Evolutionary conservation across 2,797 vertebrate genomes (phyloP).

Genomic region (Galaxias olidus): DNA sequence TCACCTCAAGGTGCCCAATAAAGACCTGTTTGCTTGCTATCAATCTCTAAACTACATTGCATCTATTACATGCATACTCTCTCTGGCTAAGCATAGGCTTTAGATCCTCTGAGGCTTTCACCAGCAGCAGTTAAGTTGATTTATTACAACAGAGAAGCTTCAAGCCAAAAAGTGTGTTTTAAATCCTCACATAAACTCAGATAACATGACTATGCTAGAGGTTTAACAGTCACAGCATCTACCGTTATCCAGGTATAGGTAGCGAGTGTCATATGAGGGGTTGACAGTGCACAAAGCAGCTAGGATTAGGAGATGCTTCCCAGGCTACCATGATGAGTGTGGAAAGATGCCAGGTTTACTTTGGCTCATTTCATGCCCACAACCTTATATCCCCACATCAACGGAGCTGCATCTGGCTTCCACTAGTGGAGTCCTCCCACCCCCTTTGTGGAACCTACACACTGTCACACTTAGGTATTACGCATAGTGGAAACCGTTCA

Average conservation of each 20-base stretch:
- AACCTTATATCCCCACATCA: constrained; percentile 61
- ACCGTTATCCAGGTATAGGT: not conserved
- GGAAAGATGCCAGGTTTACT: constrained; percentile 67
- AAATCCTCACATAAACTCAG: not conserved
- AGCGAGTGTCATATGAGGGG: constrained; percentile 1
- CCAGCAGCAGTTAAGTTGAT: no score
- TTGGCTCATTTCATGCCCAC: constrained; percentile 61
- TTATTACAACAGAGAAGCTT: no score
- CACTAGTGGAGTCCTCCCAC: constrained; percentile 54
- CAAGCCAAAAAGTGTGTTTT: no score
- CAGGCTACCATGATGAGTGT: constrained; percentile 52
- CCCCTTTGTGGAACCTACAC: not conserved
- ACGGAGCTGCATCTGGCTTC: constrained; percentile 63
- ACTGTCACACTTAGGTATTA: no score
- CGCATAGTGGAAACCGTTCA: no score
- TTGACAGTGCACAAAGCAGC: constrained; percentile 13
- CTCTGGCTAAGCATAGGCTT: no score
- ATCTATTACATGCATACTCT: no score
- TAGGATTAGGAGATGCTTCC: constrained; percentile 41
- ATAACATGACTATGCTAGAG: not conserved
- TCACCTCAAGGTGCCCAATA: constrained; percentile 11
- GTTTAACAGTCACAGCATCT: not conserved
- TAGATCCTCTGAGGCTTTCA: no score
- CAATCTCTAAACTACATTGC: no score
- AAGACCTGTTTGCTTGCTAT: not conserved